phyloP scores from a whole-genome alignment of 2,888 invertebrate species.

The Thelaira solivaga region DNA sequence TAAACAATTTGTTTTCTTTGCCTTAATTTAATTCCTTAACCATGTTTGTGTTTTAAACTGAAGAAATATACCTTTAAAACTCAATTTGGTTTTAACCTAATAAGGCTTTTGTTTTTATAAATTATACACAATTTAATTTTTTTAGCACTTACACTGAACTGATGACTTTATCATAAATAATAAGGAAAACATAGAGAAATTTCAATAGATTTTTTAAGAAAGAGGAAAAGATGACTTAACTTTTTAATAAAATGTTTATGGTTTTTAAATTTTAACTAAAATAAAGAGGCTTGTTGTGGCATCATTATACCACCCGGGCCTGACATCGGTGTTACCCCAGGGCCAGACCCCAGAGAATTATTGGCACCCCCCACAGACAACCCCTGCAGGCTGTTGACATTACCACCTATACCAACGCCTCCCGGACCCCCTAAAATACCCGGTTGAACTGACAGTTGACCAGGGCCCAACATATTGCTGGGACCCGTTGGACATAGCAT shows the following conservation, averaged over 20 bases:
- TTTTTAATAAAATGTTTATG: slow-evolving; percentile 31
- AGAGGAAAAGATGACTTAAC: slow-evolving; percentile 53
- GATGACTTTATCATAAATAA: background rate
- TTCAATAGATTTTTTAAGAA: slow-evolving; percentile 17
- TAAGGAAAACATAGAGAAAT: slow-evolving; percentile 28
- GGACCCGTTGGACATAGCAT: slow-evolving; percentile 56
- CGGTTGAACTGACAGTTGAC: slow-evolving; percentile 52
- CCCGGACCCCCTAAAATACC: slow-evolving; percentile 39
- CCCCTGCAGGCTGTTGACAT: slow-evolving; percentile 40
- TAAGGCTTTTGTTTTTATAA: slow-evolving; percentile 4
- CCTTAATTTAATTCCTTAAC: background rate
- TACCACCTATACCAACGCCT: slow-evolving; percentile 54
- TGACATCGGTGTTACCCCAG: slow-evolving; percentile 55
- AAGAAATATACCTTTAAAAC: background rate
- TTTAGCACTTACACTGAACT: slow-evolving; percentile 1
- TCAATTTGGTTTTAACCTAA: background rate
- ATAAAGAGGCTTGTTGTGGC: slow-evolving; percentile 70
- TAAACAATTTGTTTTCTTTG: background rate
- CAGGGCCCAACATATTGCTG: slow-evolving; percentile 65
- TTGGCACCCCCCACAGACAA: slow-evolving; percentile 66
- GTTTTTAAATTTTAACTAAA: slow-evolving; percentile 64
- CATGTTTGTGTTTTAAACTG: background rate
- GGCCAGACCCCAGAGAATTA: slow-evolving; percentile 52
- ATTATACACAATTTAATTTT: background rate
- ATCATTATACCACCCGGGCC: slow-evolving; percentile 76